These are phyloP conservation scores for Porphyrio hochstetteri DNA, from an alignment of 2,113 vertebrate species.

Conservation along the genomic window DNA sequence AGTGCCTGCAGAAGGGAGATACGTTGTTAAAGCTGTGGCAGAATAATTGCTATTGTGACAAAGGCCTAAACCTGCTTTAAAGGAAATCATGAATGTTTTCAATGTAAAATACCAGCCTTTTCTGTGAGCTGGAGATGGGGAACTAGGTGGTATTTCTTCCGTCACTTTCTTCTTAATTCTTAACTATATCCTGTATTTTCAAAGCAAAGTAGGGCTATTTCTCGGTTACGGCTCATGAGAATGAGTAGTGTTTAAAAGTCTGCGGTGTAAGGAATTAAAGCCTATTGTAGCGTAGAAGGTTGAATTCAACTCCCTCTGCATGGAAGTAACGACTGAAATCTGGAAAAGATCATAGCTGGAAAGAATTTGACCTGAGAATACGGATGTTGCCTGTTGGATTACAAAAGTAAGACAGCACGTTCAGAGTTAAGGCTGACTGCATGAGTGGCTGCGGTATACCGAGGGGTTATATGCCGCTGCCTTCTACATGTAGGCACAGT, in stretches of 20 bases:
- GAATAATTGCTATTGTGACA: background rate
- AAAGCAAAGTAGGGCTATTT: background rate
- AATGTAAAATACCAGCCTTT: background rate
- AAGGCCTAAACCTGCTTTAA: background rate
- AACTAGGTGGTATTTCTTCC: background rate
- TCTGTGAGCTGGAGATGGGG: background rate
- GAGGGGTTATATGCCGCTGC: background rate
- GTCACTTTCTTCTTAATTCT: background rate
- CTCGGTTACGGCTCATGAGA: background rate
- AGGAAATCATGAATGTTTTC: background rate
- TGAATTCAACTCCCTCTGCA: background rate
- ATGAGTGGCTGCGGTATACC: background rate
- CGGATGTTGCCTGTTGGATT: background rate
- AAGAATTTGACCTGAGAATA: background rate
- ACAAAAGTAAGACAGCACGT: background rate
- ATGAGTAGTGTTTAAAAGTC: background rate
- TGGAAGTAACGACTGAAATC: background rate
- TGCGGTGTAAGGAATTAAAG: background rate
- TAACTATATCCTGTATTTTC: background rate
- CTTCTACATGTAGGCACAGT: background rate
- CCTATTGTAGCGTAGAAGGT: background rate
- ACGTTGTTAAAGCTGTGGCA: background rate
- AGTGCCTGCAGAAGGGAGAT: background rate
- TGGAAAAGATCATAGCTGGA: background rate
- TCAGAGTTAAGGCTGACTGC: constrained; percentile 3